These are phyloP conservation scores for Drosophila tani DNA, from an alignment of 1,140 invertebrate species.

Conservation along the genomic window DNA sequence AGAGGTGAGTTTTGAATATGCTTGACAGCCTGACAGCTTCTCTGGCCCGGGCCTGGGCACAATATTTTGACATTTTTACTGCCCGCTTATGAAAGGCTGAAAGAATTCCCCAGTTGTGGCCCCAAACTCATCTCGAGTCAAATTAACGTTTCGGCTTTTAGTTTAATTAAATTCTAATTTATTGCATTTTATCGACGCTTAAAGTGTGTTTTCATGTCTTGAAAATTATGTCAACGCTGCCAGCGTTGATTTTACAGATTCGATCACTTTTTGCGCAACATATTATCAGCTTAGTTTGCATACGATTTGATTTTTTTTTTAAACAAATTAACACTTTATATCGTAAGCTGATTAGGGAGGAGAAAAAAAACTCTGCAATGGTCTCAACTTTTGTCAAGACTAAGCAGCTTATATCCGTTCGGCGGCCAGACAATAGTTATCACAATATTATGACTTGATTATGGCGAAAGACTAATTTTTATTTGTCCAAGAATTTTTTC, in stretches of 20 bases:
- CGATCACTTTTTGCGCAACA: conserved; percentile 54
- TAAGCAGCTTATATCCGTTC: conserved; percentile 52
- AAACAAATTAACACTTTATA: conserved; percentile 79
- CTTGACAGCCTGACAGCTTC: conserved; percentile 76
- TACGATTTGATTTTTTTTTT: conserved; percentile 55
- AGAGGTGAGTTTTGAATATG: conserved; percentile 62
- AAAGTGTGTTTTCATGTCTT: conserved; percentile 78
- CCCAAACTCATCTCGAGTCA: conserved; percentile 34
- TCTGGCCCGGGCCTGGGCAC: conserved; percentile 47
- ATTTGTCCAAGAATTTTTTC: conserved; percentile 68
- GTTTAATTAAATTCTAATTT: conserved; percentile 83
- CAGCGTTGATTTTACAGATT: conserved; percentile 35
- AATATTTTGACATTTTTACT: conserved; percentile 83
- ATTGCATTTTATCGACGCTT: conserved; percentile 71
- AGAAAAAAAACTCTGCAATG: conserved; percentile 17
- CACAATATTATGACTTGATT: conserved; percentile 83
- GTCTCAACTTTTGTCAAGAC: conserved; percentile 27
- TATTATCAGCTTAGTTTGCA: conserved; percentile 34
- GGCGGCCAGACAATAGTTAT: conserved; percentile 53
- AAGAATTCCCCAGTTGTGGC: conserved; percentile 64
- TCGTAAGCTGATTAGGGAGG: conserved; percentile 53
- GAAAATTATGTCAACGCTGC: conserved; percentile 46
- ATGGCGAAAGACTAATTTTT: conserved; percentile 81
- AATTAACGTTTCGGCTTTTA: conserved; percentile 56
- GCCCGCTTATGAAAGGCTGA: conserved; percentile 71